These are phyloP conservation scores for Thalassophryne amazonica DNA, from an alignment of 2,797 vertebrate species.

Conservation along the genomic window DNA sequence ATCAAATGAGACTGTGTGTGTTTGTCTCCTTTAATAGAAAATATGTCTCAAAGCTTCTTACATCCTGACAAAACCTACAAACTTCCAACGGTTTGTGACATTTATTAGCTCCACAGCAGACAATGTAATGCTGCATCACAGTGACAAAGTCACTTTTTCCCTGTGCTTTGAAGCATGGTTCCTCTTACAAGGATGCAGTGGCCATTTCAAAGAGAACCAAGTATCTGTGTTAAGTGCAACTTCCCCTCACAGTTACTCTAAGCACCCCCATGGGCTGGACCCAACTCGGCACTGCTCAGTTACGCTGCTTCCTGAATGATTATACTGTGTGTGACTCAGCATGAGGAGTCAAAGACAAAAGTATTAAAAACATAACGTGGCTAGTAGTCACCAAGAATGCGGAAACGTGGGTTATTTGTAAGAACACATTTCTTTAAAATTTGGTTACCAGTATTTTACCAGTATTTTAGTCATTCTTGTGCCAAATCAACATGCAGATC, in stretches of 20 bases:
- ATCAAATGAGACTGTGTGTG: not conserved
- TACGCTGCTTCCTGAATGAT: constrained; percentile 24
- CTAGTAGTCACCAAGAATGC: too few relatives aligned
- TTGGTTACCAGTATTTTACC: too few relatives aligned
- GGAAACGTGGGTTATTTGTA: too few relatives aligned
- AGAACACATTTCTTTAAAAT: too few relatives aligned
- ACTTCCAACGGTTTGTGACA: not conserved
- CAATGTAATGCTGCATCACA: not conserved
- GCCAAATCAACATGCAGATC: too few relatives aligned
- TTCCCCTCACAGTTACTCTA: constrained; percentile 43
- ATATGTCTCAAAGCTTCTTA: not conserved
- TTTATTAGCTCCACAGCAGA: not conserved
- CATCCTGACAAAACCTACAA: constrained; percentile 1
- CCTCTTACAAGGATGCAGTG: not conserved
- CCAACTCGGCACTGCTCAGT: constrained; percentile 4
- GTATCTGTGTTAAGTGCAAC: constrained; percentile 41
- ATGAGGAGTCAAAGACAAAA: constrained; percentile 1
- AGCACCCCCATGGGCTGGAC: constrained; percentile 7
- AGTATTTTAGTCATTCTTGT: too few relatives aligned
- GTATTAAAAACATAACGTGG: too few relatives aligned
- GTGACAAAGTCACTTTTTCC: constrained; percentile 10
- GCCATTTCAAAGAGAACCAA: constrained; percentile 33
- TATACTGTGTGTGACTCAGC: constrained; percentile 24
- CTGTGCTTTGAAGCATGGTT: constrained; percentile 23
- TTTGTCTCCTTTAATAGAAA: not conserved